phyloP scores from a whole-genome alignment of 2,797 vertebrate genomes.

The Argya squamiceps region DNA sequence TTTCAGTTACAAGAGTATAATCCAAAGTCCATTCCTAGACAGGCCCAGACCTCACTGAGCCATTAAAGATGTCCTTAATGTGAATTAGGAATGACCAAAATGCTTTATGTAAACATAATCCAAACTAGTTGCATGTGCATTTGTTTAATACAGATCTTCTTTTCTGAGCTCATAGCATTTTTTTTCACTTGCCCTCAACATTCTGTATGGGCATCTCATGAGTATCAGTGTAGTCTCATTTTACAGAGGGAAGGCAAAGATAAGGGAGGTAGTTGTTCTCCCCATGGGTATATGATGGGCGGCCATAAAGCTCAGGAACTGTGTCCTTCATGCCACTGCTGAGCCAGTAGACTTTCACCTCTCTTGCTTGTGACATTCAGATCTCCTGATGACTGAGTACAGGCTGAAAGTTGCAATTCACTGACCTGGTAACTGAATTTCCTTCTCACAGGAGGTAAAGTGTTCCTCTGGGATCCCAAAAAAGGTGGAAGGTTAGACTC shows the following conservation, averaged over 20 bases:
- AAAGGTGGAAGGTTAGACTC: background rate
- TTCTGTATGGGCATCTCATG: background rate
- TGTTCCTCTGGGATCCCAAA: background rate
- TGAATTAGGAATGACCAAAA: background rate
- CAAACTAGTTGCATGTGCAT: background rate
- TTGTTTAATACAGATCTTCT: background rate
- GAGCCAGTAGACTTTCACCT: background rate
- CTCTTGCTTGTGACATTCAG: background rate
- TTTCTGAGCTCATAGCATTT: background rate
- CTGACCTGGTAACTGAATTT: background rate
- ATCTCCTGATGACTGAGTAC: background rate
- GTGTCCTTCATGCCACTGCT: rapidly evolving
- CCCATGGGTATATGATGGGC: rapidly evolving
- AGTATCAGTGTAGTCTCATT: background rate
- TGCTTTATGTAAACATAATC: background rate
- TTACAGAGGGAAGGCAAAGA: background rate
- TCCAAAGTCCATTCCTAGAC: background rate
- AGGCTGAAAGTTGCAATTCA: background rate
- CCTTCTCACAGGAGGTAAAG: background rate
- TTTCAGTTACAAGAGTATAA: background rate
- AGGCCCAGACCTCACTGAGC: rapidly evolving
- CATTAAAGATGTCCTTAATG: background rate
- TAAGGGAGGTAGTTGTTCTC: background rate
- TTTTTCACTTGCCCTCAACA: background rate
- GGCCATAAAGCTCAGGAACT: background rate